These are phyloP conservation scores for Lanius ludovicianus DNA, from an alignment of 2,113 vertebrate genomes.

Conservation along the genomic window DNA sequence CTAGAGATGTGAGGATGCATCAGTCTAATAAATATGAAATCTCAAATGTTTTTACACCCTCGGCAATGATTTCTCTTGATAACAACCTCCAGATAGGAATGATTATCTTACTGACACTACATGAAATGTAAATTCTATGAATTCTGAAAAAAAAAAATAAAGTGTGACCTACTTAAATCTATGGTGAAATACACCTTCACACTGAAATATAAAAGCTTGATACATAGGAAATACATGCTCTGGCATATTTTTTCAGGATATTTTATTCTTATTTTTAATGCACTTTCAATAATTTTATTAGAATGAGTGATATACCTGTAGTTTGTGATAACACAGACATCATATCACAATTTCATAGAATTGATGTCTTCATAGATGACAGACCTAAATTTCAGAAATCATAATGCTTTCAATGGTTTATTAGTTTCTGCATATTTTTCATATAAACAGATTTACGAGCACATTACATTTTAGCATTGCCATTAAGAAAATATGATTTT, in stretches of 20 bases:
- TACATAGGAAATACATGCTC: neutral
- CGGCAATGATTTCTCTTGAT: neutral
- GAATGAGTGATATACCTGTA: neutral
- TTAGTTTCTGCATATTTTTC: slow-evolving; percentile 24
- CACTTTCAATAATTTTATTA: neutral
- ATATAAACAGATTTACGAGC: neutral
- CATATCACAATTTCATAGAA: neutral
- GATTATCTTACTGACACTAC: neutral
- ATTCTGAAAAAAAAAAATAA: neutral
- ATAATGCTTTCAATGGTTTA: neutral
- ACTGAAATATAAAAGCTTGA: neutral
- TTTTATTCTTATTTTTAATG: neutral
- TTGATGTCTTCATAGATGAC: neutral
- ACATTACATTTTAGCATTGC: neutral
- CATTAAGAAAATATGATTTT: slow-evolving; percentile 36
- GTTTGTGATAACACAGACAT: neutral
- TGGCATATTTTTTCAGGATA: neutral
- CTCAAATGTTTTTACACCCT: neutral
- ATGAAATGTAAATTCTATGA: neutral
- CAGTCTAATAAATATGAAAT: neutral
- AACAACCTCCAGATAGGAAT: neutral
- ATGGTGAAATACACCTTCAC: neutral
- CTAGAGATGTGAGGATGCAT: neutral
- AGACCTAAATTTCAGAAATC: neutral
- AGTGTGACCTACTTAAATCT: neutral